Evolutionary conservation across 2,113 vertebrate species (phyloP), one percentile per base, ranked within the genome.

Genomic region (Regulus satrapa): DNA sequence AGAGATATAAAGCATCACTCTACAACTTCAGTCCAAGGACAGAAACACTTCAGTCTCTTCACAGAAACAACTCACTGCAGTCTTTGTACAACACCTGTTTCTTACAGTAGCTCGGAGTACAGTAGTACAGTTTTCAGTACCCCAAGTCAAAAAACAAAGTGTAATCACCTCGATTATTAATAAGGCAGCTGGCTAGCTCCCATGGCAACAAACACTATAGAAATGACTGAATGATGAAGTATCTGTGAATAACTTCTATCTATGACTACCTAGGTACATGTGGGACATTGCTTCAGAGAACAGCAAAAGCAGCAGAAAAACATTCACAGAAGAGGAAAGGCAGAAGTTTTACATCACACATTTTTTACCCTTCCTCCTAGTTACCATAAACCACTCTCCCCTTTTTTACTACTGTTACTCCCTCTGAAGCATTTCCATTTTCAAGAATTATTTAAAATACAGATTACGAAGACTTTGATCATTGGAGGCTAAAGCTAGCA

Each of bases 131-230:
- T 56, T 96, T 78, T 66, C 74, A 82, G 69, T 21, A 80, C 3
- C 32, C 77, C 29, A 69, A 71, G 19, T 63, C n/a, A 80, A 28
- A 73, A 85, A 59, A 2, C 1, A 1, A 79, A 79, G 62, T 63
- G 78, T 24, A 88, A 89, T 75, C 79, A 82, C 52, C 43, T 86
- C 25, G 5, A 71, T 74, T 21, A 67, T 61, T 62, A 76, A 43
- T n/a, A 82, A 85, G 75, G 74, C 81, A 0, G 0, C 85, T 85
- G 88, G 75, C 85, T 48, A 83, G 63, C 78, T 93, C 82, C 88
- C 88, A 85, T 71, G 67, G 92, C 59, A 96, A 95, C 71, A 89
- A 94, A 89, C 74, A 79, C 63, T 58, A 69, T 7, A 6, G 82
- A 93, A 94, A 94, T 73, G 67, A 92, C 51, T 16, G 20, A 76